Conservation (phyloP, 2,888 invertebrate species). For the Hypena proboscidalis region DNA sequence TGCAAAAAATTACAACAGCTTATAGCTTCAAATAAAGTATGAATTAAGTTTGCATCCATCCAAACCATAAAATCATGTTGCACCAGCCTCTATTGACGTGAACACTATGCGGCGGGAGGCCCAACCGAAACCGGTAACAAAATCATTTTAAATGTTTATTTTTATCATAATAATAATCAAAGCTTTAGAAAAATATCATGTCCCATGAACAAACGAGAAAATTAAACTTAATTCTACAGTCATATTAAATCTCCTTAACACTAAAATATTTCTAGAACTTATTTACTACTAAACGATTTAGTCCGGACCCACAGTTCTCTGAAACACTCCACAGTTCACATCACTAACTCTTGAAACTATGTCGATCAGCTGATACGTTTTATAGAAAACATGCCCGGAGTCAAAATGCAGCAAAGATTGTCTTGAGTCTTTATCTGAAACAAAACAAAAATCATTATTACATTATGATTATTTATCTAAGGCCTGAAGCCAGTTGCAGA, state of each 20-base stretch:
- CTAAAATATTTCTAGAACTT: slow-evolving; percentile 75
- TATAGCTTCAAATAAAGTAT: slow-evolving; percentile 57
- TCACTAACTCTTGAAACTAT: slow-evolving; percentile 73
- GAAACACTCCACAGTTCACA: slow-evolving; percentile 78
- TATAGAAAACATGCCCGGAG: slow-evolving; percentile 67
- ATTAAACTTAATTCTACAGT: slow-evolving; percentile 79
- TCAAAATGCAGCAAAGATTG: slow-evolving; percentile 76
- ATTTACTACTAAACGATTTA: slow-evolving; percentile 66
- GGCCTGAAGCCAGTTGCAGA: too few species aligned
- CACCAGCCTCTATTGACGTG: slow-evolving; percentile 47
- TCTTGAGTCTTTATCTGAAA: slow-evolving; percentile 54
- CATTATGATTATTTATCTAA: too few species aligned
- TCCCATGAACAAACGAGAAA: slow-evolving; percentile 69
- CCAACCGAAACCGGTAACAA: slow-evolving; percentile 48
- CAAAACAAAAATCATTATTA: slow-evolving; percentile 14
- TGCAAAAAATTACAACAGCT: slow-evolving; percentile 72
- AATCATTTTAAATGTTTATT: slow-evolving; percentile 52
- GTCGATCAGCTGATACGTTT: slow-evolving; percentile 68
- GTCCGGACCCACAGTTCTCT: slow-evolving; percentile 75
- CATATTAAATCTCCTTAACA: slow-evolving; percentile 79
- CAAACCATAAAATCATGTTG: slow-evolving; percentile 54
- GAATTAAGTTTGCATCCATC: slow-evolving; percentile 45
- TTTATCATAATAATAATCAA: slow-evolving; percentile 50
- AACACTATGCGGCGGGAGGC: slow-evolving; percentile 13
- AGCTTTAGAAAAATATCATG: slow-evolving; percentile 67